Evolutionary conservation across 2,797 vertebrate species (phyloP).

Genomic region (Cercopithecus neglectus): DNA sequence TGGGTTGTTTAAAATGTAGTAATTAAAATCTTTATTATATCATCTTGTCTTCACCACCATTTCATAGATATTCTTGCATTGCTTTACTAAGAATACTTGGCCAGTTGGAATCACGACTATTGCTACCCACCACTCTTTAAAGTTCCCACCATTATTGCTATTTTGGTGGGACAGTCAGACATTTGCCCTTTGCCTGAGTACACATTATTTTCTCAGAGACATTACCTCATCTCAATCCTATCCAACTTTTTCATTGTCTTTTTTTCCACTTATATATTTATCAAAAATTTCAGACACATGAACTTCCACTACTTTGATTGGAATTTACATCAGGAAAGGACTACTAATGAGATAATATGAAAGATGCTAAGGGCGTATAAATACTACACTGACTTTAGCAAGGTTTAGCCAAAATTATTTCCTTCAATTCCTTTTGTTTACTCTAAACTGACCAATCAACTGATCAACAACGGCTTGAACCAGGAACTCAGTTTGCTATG

Average conservation of each 20-base stretch:
- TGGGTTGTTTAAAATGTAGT: not conserved
- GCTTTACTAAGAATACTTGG: not conserved
- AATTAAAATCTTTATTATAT: not conserved
- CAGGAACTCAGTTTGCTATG: not conserved
- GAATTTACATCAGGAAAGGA: not conserved
- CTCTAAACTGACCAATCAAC: not conserved
- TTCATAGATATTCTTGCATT: not conserved
- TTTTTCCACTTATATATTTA: not conserved
- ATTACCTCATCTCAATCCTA: not conserved
- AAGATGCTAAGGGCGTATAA: not conserved
- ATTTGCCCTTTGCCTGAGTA: not conserved
- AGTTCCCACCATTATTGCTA: not conserved
- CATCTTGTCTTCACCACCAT: not conserved
- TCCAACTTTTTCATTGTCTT: not conserved
- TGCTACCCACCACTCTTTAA: not conserved
- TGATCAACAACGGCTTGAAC: not conserved
- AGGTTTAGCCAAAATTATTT: not conserved
- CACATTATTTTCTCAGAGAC: not conserved
- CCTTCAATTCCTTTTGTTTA: not conserved
- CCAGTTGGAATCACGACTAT: not conserved
- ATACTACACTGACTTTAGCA: not conserved
- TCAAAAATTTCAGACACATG: not conserved
- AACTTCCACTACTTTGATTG: not conserved
- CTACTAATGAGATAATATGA: not conserved
- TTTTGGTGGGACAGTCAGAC: not conserved